A percentile compares a stretch with the other conserved stretches of the same genome.
These are phyloP conservation scores for Drosophila rellima DNA, from an alignment of 2,888 invertebrate genomes.

Conservation along the genomic window DNA sequence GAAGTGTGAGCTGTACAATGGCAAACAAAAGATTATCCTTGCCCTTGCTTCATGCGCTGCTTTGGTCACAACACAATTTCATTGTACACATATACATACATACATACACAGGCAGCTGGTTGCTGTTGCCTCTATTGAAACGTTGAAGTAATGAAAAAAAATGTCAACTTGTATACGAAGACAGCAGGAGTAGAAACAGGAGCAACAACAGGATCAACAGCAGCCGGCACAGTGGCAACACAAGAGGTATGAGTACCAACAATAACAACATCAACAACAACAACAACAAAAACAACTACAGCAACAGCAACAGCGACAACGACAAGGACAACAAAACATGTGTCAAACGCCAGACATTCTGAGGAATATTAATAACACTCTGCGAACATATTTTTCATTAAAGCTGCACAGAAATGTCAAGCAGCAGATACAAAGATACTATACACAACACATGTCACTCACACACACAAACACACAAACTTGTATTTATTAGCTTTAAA, in stretches of 20 bases:
- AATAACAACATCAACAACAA: slow-evolving; percentile 16
- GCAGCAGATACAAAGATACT: slow-evolving; percentile 43
- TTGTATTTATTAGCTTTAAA: slow-evolving; percentile 44
- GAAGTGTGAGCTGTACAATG: slow-evolving; percentile 57
- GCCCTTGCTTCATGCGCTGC: slow-evolving; percentile 67
- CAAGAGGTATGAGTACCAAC: slow-evolving; percentile 16
- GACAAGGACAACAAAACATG: slow-evolving; percentile 77
- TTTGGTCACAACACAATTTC: slow-evolving; percentile 55
- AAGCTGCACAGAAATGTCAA: slow-evolving; percentile 73
- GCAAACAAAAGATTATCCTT: slow-evolving; percentile 81
- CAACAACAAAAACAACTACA: slow-evolving; percentile 24
- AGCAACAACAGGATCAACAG: slow-evolving; percentile 24
- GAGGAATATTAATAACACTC: slow-evolving; percentile 82
- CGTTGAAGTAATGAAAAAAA: slow-evolving; percentile 80
- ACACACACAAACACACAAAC: slow-evolving; percentile 10
- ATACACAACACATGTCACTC: slow-evolving; percentile 27
- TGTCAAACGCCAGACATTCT: slow-evolving; percentile 80
- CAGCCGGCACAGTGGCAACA: slow-evolving; percentile 18
- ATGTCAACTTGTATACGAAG: slow-evolving; percentile 68
- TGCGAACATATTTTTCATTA: slow-evolving; percentile 79
- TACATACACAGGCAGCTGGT: slow-evolving; percentile 24
- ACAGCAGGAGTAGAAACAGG: slow-evolving; percentile 23
- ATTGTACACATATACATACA: slow-evolving; percentile 35
- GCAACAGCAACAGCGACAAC: slow-evolving; percentile 45
- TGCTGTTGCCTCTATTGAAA: slow-evolving; percentile 71